Conservation (phyloP, 2,888 invertebrate species). For the Penaeus monodon region DNA sequence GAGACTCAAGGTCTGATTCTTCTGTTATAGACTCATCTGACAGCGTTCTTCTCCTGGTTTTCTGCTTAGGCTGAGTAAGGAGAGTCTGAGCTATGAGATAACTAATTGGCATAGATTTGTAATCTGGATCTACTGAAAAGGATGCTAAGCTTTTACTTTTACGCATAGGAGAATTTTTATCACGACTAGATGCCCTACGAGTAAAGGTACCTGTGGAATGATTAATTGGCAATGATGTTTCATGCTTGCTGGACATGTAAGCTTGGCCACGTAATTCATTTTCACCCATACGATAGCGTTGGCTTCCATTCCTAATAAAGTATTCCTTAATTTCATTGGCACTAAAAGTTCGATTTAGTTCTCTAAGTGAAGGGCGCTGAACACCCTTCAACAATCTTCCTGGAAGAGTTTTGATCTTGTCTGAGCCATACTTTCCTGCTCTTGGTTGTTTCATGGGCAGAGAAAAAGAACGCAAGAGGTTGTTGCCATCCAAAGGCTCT, state of each 20-base stretch:
- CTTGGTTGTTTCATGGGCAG: conserved; percentile 47
- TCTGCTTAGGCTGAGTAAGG: conserved; percentile 31
- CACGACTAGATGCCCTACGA: conserved; percentile 25
- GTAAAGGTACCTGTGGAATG: conserved; percentile 30
- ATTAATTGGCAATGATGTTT: not conserved
- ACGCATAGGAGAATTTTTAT: conserved; percentile 29
- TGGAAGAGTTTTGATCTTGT: conserved; percentile 51
- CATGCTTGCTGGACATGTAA: conserved; percentile 8
- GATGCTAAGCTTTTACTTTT: conserved; percentile 35
- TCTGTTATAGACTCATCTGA: not conserved
- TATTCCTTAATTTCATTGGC: conserved; percentile 57
- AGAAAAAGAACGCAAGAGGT: conserved; percentile 46
- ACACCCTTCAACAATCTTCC: conserved; percentile 40
- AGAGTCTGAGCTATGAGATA: conserved; percentile 40
- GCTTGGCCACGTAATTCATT: conserved; percentile 33
- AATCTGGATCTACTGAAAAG: conserved; percentile 55
- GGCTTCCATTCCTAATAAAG: conserved; percentile 52
- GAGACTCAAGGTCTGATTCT: conserved; percentile 38
- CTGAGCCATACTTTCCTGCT: conserved; percentile 34
- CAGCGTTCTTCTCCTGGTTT: not conserved
- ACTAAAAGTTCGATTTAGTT: conserved; percentile 47
- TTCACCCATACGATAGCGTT: conserved; percentile 30
- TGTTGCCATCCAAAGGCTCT: conserved; percentile 13
- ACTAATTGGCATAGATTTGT: conserved; percentile 37
- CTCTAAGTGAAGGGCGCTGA: conserved; percentile 45